Percentiles rank a stretch among this genome's conserved stretches.
These are phyloP conservation scores for Fragariocoptes setiger DNA, from an alignment of 1,140 invertebrate species.

Conservation along the genomic window DNA sequence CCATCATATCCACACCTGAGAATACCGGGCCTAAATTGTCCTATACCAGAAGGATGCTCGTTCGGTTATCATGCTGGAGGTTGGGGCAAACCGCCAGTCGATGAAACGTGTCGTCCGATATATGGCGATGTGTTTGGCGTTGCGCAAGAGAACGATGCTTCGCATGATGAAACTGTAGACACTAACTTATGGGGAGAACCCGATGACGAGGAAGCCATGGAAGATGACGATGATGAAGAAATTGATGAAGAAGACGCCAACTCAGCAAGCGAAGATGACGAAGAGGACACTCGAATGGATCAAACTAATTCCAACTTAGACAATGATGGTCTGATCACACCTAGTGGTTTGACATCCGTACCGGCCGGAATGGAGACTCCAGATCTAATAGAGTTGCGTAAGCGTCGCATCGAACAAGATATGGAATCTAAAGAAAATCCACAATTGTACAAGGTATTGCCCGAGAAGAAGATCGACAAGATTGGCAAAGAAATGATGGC, in stretches of 20 bases:
- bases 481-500: conserved; percentile 73
- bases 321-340: conserved; percentile 38
- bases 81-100: conserved; percentile 99
- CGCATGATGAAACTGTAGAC: conserved; percentile 55
- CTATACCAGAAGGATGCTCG: conserved; percentile 71
- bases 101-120: conserved; percentile 79
- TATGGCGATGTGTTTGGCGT: conserved; percentile 93
- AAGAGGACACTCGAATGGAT: conserved; percentile 23
- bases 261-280: conserved; percentile 27
- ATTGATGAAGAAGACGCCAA: conserved; percentile 25
- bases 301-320: conserved; percentile 46
- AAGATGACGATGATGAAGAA: conserved; percentile 34
- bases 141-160: conserved; percentile 5
- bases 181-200: conserved; percentile 82
- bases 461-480: conserved; percentile 63
- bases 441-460: conserved; percentile 61
- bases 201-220: conserved; percentile 63
- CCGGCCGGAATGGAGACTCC: conserved; percentile 87
- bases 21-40: conserved; percentile 66
- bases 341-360: conserved; percentile 72
- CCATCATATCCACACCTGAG: conserved; percentile 91
- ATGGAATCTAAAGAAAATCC: conserved; percentile 79
- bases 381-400: conserved; percentile 84
- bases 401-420: conserved; percentile 81
- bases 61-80: conserved; percentile 97